A percentile compares a stretch with the other conserved stretches of the same genome.
Evolutionary conservation across 2,888 invertebrate species (phyloP).

Genomic region (Ecliptopera silaceata): DNA sequence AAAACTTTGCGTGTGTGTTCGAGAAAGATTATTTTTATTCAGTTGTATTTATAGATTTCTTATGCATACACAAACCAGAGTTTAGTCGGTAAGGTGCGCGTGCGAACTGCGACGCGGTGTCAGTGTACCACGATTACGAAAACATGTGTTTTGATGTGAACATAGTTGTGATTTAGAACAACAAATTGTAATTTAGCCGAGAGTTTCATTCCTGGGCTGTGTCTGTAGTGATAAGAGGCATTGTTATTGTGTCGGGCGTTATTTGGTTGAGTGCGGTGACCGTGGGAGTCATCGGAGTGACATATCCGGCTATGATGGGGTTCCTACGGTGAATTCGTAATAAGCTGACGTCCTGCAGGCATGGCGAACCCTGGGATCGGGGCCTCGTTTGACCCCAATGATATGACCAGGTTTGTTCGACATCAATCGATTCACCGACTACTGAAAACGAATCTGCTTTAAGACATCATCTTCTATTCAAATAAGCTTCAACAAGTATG

Average conservation of each 20-base stretch:
- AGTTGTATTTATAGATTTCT: constrained; percentile 71
- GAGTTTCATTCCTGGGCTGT: constrained; percentile 42
- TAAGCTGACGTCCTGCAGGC: constrained; percentile 45
- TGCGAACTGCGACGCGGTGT: constrained; percentile 54
- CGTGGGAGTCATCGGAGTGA: constrained; percentile 57
- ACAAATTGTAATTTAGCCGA: constrained; percentile 63
- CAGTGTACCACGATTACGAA: constrained; percentile 59
- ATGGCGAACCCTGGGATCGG: constrained; percentile 84
- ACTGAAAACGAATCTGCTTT: background rate
- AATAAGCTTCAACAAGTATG: background rate
- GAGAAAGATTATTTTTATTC: constrained; percentile 72
- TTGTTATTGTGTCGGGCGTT: constrained; percentile 26
- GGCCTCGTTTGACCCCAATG: constrained; percentile 87
- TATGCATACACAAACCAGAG: constrained; percentile 58
- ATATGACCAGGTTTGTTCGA: constrained; percentile 82
- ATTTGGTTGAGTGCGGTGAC: constrained; percentile 41
- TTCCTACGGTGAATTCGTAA: constrained; percentile 55
- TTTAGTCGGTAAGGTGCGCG: constrained; percentile 60
- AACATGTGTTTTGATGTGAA: constrained; percentile 82
- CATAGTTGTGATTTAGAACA: constrained; percentile 72
- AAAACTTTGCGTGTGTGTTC: constrained; percentile 76
- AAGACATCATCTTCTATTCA: background rate
- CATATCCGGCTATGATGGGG: constrained; percentile 68
- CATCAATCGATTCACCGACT: constrained; percentile 1
- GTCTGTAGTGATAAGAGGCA: constrained; percentile 33